These are phyloP conservation scores for Cotesia typhae DNA, from an alignment of 1,140 invertebrate genomes.

Conservation along the genomic window DNA sequence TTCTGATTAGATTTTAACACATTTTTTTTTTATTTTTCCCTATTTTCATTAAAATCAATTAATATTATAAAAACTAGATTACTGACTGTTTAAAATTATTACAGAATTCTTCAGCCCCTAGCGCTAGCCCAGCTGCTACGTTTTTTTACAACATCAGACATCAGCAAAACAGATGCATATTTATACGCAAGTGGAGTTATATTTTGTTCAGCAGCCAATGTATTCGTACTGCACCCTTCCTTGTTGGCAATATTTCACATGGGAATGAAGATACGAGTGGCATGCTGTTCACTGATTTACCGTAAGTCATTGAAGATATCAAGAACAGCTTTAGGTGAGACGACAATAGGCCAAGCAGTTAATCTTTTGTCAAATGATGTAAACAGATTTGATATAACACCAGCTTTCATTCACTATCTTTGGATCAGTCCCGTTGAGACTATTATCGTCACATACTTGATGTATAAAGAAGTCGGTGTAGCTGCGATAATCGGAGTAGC, in stretches of 20 bases:
- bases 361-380: conserved; percentile 90
- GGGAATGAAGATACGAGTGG: conserved; percentile 80
- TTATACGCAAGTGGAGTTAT: conserved; percentile 76
- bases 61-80: conserved; percentile 66
- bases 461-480: conserved; percentile 77
- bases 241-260: conserved; percentile 77
- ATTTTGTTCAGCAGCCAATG: conserved; percentile 69
- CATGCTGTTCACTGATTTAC: conserved; percentile 83
- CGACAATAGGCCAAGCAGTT: conserved; percentile 84
- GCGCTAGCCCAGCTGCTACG: conserved; percentile 74
- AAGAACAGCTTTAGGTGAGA: conserved; percentile 77
- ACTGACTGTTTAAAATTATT: conserved; percentile 64
- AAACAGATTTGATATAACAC: conserved; percentile 74
- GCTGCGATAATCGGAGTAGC: conserved; percentile 80
- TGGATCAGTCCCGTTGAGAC: conserved; percentile 82
- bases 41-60: too few relatives aligned
- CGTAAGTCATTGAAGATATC: conserved; percentile 76
- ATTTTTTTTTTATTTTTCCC: too few relatives aligned
- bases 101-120: conserved; percentile 77
- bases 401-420: conserved; percentile 74
- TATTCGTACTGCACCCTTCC: conserved; percentile 80
- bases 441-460: conserved; percentile 76
- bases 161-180: conserved; percentile 70
- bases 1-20: too few relatives aligned
- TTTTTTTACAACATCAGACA: conserved; percentile 72